Evolutionary conservation across 2,113 vertebrate genomes (phyloP).

Genomic region (Axis porcinus): DNA sequence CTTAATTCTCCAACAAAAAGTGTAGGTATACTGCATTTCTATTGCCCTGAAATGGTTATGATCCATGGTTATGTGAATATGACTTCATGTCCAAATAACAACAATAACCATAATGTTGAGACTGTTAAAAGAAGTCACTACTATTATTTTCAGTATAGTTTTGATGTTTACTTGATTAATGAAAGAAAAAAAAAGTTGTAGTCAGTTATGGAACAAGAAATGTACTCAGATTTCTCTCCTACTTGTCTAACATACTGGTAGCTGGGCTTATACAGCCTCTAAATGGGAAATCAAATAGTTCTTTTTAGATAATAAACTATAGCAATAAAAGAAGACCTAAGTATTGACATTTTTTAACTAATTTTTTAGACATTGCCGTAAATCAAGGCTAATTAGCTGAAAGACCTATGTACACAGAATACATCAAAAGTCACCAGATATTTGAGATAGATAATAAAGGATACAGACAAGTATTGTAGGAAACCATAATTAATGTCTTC

Average conservation of each 20-base stretch:
- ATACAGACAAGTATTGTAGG: not conserved
- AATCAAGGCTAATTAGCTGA: not conserved
- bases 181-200: not conserved
- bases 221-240: not conserved
- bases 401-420: not conserved
- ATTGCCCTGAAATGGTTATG: not conserved
- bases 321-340: constrained; percentile 17
- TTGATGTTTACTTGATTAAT: not conserved
- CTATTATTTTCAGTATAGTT: not conserved
- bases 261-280: not conserved
- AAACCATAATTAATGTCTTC: not conserved
- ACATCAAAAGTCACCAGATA: not conserved
- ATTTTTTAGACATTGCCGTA: not conserved
- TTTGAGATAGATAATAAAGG: not conserved
- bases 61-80: not conserved
- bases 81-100: not conserved
- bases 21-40: not conserved
- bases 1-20: not conserved
- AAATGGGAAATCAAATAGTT: not conserved
- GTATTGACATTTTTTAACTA: not conserved
- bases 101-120: not conserved
- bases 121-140: not conserved
- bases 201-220: not conserved
- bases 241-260: not conserved
- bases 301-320: not conserved